A percentile compares a stretch with the other conserved stretches of the same genome.
Conservation (phyloP, 2,797 vertebrate genomes). For the Erethizon dorsatum region DNA sequence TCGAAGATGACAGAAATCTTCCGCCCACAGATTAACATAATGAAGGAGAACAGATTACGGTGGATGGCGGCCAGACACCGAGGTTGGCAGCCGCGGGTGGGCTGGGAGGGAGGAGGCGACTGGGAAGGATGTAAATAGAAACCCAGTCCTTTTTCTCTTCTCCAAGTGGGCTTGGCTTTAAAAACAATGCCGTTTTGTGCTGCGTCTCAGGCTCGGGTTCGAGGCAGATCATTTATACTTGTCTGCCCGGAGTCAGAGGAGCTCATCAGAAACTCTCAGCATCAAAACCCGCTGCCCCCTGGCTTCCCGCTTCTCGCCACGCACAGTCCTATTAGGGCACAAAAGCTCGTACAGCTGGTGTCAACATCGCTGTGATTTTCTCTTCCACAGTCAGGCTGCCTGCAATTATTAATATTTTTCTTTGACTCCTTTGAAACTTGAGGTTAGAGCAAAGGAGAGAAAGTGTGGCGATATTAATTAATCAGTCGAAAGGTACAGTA, state of each 20-base stretch:
- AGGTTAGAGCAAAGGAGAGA: neutral
- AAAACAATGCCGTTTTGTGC: slow-evolving; percentile 56
- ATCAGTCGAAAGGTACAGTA: neutral
- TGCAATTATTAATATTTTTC: slow-evolving; percentile 34
- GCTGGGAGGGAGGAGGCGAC: slow-evolving; percentile 84
- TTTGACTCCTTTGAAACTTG: slow-evolving; percentile 56
- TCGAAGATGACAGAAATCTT: slow-evolving; percentile 94
- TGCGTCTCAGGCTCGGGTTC: neutral
- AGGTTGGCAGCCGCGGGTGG: slow-evolving; percentile 90
- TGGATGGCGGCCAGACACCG: slow-evolving; percentile 93
- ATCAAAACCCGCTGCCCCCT: neutral
- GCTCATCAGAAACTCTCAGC: neutral
- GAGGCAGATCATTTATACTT: neutral
- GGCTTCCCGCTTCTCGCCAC: neutral
- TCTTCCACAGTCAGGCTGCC: neutral
- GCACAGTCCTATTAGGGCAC: neutral
- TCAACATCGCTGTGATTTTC: neutral
- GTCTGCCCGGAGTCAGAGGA: neutral
- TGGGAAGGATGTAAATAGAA: slow-evolving; percentile 87
- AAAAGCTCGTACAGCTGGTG: neutral
- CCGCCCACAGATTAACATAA: slow-evolving; percentile 96
- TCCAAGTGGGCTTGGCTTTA: neutral
- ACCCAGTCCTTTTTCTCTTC: slow-evolving; percentile 70
- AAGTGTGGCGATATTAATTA: neutral
- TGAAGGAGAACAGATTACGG: slow-evolving; percentile 94